Base-by-base conservation (phyloP, 2,888 invertebrate species). In the Eupeodes latifasciatus region DNA sequence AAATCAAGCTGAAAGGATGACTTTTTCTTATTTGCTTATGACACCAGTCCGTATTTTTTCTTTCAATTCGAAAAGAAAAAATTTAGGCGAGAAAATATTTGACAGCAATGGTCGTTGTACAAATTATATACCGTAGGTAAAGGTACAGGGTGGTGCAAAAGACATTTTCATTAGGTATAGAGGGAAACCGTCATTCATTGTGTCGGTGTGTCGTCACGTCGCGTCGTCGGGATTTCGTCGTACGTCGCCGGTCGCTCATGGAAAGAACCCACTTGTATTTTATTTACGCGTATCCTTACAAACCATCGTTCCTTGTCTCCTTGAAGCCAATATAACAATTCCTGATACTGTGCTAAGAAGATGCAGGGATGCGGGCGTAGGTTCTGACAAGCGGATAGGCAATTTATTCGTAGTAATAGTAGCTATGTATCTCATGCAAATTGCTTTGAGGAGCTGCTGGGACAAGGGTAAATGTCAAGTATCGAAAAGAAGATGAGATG, bases 311-410 rank as follows among this genome's bases (percentile, higher is more conserved):
- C 64, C 49, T 49, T 12, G 14, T 44, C 16, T 49, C 51, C 11
- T 44, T 36, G 62, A 80, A 80, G 75, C 71, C 84, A 85, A 85
- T 80, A 74, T 67, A 79, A 79, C 67, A 79, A 62, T 59, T 64
- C 84, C 80, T 71, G 47, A 59, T 51, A 64, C 59, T 62, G 14
- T 34, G 61, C 36, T 47, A 66, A 51, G 66, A 36, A 66, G 49
- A 5, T n/a, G 9, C 34, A 27, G 7, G 36, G 40, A 44, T 19
- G 49, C 5, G 34, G 19, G 2, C 16, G 40, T 40, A 40, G 40
- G n/a, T 47, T 57, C 67, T 44, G 78, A 53, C 49, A 69, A 71
- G 61, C 61, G 51, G 71, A 79, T 79, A 79, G 71, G 61, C 78
- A 79, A 79, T 71, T 79, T 78, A 69, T 51, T 19, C 19, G 61